Base-by-base conservation (phyloP, 2,113 vertebrate genomes). In the Rhinogobius similis region DNA sequence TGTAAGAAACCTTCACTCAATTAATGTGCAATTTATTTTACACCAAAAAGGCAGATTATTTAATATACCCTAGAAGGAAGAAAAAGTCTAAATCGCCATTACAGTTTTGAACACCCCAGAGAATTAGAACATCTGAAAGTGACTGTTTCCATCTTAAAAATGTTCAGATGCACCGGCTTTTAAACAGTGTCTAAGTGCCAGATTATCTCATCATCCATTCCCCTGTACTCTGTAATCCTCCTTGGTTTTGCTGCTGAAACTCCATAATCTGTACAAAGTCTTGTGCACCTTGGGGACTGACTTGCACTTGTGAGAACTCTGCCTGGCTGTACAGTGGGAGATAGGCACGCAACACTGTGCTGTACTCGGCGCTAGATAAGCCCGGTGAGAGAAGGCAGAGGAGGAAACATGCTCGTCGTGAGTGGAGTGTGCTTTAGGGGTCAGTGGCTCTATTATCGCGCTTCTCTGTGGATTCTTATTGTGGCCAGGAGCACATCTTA, bases 311-410 rank as follows among this genome's bases (percentile, higher is more conserved):
- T 29, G 68, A 83, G 80, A 84, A 71, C 65, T 70, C 78, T 62
- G 82, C 77, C 75, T 76, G 81, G 81, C 82, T 83, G 82, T 87
- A 64, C 70, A 77, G 76, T 72, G 50, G 5, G 6, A 79, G 87
- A 89, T 84, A 86, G 84, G 73, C 72, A 63, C 43, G 27, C 82
- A 46, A 44, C 43, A 43, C 70, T 20, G 56, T 27, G 76, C 76
- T 73, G 65, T 70, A 83, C 86, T 79, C 86, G 77, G 70, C 70
- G 23, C 68, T 13, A 78, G 89, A 90, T 87, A 89, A 85, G 77
- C 48, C 59, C 53, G 1, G 62, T 72, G 82, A 85, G 68, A 81
- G 82, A 77, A 84, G 79, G 68, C 81, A 66, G 81, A 77, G 52
- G 71, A 75, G 67, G 64, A 72, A 62, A 44, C 68, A 62, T 61